Evolutionary conservation across 2,888 invertebrate species (phyloP).

Genomic region (Galerucella calmariensis): DNA sequence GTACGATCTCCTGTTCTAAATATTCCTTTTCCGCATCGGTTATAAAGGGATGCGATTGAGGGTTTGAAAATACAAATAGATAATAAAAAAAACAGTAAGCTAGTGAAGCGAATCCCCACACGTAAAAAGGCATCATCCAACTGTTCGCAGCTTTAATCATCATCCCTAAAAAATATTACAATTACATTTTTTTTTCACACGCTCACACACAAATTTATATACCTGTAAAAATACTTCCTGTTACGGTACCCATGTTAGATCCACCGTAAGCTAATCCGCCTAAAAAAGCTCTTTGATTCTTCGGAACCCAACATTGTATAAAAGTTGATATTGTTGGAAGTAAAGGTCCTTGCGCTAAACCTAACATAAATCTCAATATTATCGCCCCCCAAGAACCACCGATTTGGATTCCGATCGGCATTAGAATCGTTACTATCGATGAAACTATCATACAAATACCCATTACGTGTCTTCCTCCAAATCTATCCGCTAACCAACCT

Average conservation of each 20-base stretch:
- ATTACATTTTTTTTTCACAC: neutral
- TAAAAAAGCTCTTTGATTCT: slow-evolving; percentile 78
- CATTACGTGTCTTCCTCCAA: slow-evolving; percentile 85
- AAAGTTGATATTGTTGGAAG: slow-evolving; percentile 67
- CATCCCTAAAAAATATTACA: slow-evolving; percentile 64
- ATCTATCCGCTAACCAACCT: slow-evolving; percentile 80
- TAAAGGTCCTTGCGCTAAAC: slow-evolving; percentile 79
- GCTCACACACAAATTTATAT: neutral
- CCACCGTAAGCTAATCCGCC: slow-evolving; percentile 83
- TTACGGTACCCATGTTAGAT: slow-evolving; percentile 75
- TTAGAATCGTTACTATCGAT: slow-evolving; percentile 80
- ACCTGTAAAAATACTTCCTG: slow-evolving; percentile 71
- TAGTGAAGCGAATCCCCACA: slow-evolving; percentile 80
- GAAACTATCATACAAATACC: slow-evolving; percentile 83
- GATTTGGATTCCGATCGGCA: slow-evolving; percentile 73
- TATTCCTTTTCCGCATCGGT: slow-evolving; percentile 40
- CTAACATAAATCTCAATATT: slow-evolving; percentile 76
- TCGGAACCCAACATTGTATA: slow-evolving; percentile 82
- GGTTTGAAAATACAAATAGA: slow-evolving; percentile 66
- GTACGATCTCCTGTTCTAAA: slow-evolving; percentile 28
- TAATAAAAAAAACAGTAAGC: slow-evolving; percentile 71
- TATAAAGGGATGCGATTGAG: slow-evolving; percentile 66
- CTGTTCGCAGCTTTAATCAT: slow-evolving; percentile 73
- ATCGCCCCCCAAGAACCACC: slow-evolving; percentile 76
- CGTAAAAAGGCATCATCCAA: slow-evolving; percentile 84